Percentiles rank a stretch among this genome's conserved stretches.
phyloP scores from a whole-genome alignment of 2,113 vertebrate genomes.

The Hydrolagus affinis region DNA sequence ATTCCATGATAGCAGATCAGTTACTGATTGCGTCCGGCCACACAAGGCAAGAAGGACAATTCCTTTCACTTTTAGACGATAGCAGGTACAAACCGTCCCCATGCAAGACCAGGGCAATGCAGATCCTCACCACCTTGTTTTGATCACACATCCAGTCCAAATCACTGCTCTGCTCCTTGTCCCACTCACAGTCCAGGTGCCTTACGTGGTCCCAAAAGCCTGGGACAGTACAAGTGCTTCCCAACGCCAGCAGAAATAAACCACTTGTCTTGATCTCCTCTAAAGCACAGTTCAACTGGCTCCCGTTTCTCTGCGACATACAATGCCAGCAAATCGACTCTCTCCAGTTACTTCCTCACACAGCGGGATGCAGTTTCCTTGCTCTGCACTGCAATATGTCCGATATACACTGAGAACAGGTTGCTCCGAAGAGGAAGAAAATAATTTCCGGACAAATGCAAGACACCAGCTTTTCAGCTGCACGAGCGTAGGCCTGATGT shows the following conservation, averaged over 20 bases:
- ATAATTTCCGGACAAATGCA: background rate
- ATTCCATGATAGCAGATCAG: background rate
- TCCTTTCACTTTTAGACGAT: background rate
- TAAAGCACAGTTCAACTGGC: background rate
- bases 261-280: background rate
- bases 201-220: background rate
- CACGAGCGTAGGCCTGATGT: conserved; percentile 52
- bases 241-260: background rate
- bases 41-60: background rate
- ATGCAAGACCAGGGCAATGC: background rate
- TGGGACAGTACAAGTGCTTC: background rate
- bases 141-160: background rate
- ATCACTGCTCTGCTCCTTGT: background rate
- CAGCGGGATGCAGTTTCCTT: background rate
- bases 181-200: background rate
- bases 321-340: background rate
- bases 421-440: background rate
- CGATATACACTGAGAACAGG: background rate
- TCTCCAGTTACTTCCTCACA: background rate
- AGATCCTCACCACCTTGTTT: background rate
- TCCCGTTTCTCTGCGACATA: background rate
- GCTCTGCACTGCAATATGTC: background rate
- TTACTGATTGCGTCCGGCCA: background rate
- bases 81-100: background rate
- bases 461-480: conserved; percentile 41